phyloP scores from a whole-genome alignment of 2,797 vertebrate species.

The Sphenodon punctatus region DNA sequence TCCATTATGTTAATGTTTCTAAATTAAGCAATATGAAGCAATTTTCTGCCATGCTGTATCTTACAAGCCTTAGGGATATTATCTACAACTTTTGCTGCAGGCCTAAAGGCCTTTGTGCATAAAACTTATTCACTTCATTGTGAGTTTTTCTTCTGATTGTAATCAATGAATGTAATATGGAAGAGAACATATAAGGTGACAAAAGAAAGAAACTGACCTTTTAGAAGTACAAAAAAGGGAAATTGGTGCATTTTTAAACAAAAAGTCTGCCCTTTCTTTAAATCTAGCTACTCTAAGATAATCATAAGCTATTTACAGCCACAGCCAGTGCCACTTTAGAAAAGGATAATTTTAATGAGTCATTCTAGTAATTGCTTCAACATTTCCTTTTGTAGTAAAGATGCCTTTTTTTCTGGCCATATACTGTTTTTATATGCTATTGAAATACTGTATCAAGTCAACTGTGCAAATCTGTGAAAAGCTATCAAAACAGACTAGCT shows the following conservation, averaged over 20 bases:
- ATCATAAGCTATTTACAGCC: slow-evolving; percentile 40
- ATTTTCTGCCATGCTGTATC: slow-evolving; percentile 55
- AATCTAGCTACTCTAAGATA: slow-evolving; percentile 14
- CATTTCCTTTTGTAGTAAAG: slow-evolving; percentile 41
- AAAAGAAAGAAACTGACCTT: slow-evolving; percentile 42
- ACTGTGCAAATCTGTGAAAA: slow-evolving; percentile 35
- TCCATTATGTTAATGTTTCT: slow-evolving; percentile 69
- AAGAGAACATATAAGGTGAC: slow-evolving; percentile 31
- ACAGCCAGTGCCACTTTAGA: slow-evolving; percentile 39
- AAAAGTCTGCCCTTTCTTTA: slow-evolving; percentile 42
- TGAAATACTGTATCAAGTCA: slow-evolving; percentile 28
- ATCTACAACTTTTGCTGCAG: slow-evolving; percentile 47
- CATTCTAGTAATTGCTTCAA: slow-evolving; percentile 49
- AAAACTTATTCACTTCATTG: slow-evolving; percentile 51
- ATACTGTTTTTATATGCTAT: slow-evolving; percentile 24
- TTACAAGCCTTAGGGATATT: slow-evolving; percentile 45
- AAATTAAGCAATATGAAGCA: slow-evolving; percentile 68
- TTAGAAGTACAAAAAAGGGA: slow-evolving; percentile 22
- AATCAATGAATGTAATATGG: slow-evolving; percentile 38
- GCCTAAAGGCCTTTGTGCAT: slow-evolving; percentile 41
- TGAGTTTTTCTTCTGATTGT: slow-evolving; percentile 40
- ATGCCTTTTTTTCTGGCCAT: slow-evolving; percentile 44
- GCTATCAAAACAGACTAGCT: slow-evolving; percentile 27
- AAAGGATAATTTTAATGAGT: slow-evolving; percentile 46
- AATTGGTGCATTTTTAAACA: slow-evolving; percentile 48